Evolutionary conservation across 2,888 invertebrate genomes (phyloP).

Genomic region (Sarcophaga rosellei): DNA sequence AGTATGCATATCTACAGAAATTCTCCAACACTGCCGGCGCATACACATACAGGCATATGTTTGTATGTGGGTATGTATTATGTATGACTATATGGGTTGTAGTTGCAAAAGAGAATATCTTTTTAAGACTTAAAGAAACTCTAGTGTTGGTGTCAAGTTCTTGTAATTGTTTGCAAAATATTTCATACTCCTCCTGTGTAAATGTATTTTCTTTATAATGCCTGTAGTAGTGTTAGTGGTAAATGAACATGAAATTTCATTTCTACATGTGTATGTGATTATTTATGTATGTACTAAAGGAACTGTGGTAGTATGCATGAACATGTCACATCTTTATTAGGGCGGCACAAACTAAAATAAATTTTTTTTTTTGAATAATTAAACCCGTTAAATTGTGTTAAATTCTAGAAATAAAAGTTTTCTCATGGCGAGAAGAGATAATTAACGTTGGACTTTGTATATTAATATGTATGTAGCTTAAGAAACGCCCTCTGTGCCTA

Average conservation of each 20-base stretch:
- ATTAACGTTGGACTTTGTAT: no score
- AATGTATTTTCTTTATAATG: not conserved
- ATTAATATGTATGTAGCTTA: no score
- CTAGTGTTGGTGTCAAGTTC: conserved; percentile 65
- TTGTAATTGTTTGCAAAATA: conserved; percentile 61
- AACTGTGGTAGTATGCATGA: not conserved
- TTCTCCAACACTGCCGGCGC: no score
- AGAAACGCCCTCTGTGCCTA: no score
- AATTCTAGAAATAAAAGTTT: no score
- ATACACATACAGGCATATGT: not conserved
- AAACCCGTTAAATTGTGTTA: no score
- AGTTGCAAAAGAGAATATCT: conserved; percentile 9
- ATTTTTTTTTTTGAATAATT: no score
- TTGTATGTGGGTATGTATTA: not conserved
- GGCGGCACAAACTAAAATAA: no score
- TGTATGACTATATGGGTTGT: not conserved
- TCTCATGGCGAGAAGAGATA: no score
- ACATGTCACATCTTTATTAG: not conserved
- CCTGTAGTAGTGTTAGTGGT: not conserved
- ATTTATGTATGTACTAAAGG: not conserved
- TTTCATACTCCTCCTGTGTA: conserved; percentile 13
- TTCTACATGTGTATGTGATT: conserved; percentile 9
- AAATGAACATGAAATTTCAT: conserved; percentile 13
- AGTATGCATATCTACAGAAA: conserved; percentile 23
- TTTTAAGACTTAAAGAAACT: conserved; percentile 56